Conservation (phyloP, 2,797 vertebrate species). For the Dryobates pubescens region DNA sequence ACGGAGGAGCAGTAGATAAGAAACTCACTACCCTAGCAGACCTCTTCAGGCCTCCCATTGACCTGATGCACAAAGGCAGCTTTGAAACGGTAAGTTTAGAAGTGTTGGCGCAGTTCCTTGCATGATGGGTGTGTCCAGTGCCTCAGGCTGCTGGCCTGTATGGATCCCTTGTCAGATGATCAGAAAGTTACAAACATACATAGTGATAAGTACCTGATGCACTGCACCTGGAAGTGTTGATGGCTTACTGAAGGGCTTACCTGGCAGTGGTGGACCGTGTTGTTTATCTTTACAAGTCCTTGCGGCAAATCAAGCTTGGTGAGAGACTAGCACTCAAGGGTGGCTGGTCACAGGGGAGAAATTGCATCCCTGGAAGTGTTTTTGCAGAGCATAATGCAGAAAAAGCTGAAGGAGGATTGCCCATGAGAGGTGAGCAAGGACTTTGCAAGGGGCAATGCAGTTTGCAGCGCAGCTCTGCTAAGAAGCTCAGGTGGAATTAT, state of each 20-base stretch:
- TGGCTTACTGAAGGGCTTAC: neutral
- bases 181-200: neutral
- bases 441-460: neutral
- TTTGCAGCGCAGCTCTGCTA: neutral
- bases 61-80: slow-evolving; percentile 99
- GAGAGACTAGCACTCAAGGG: neutral
- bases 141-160: neutral
- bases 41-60: slow-evolving; percentile 97
- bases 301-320: neutral
- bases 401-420: neutral
- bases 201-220: neutral
- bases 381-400: accelerated
- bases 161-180: neutral
- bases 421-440: neutral
- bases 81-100: slow-evolving; percentile 93
- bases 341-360: neutral
- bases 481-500: neutral
- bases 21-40: slow-evolving; percentile 98
- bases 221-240: accelerated
- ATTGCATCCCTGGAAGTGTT: neutral
- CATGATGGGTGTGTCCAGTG: neutral
- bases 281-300: neutral
- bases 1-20: slow-evolving; percentile 96
- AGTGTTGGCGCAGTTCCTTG: neutral
- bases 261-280: accelerated